Percentiles rank a stretch among this genome's conserved stretches.
phyloP scores from a whole-genome alignment of 2,888 invertebrate genomes.

The Ariolimax columbianus region DNA sequence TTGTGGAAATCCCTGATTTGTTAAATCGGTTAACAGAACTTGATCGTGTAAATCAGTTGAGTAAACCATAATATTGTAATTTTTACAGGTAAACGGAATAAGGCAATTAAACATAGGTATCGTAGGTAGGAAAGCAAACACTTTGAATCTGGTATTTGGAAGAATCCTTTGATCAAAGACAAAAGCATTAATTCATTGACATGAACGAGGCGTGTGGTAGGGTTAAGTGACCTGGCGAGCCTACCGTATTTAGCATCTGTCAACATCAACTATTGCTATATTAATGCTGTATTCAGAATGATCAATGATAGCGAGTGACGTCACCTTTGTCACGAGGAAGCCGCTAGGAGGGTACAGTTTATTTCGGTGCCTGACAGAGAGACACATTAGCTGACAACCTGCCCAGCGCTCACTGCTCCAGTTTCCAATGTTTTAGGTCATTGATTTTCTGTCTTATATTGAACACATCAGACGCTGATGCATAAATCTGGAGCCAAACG shows the following conservation, averaged over 20 bases:
- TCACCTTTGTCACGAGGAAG: background rate
- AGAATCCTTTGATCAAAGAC: background rate
- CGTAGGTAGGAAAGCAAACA: too few species aligned
- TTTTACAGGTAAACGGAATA: too few species aligned
- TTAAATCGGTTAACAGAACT: too few species aligned
- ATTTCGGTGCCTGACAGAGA: background rate
- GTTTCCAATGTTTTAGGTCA: background rate
- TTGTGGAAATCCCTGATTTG: too few species aligned
- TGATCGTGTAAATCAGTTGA: too few species aligned
- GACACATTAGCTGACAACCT: background rate
- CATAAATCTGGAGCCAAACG: background rate
- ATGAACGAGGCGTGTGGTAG: background rate
- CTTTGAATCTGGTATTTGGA: too few species aligned
- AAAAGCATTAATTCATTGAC: background rate
- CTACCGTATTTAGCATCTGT: background rate
- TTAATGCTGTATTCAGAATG: background rate
- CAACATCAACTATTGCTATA: background rate
- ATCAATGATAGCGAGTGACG: background rate
- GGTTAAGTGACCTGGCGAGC: background rate
- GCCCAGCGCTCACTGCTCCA: background rate
- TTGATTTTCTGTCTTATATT: background rate
- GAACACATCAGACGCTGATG: background rate
- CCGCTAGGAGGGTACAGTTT: background rate
- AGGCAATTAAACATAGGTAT: too few species aligned
- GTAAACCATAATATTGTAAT: too few species aligned